Evolutionary conservation across 2,888 invertebrate species (phyloP).

Genomic region (Leptopilina drosophilae): DNA sequence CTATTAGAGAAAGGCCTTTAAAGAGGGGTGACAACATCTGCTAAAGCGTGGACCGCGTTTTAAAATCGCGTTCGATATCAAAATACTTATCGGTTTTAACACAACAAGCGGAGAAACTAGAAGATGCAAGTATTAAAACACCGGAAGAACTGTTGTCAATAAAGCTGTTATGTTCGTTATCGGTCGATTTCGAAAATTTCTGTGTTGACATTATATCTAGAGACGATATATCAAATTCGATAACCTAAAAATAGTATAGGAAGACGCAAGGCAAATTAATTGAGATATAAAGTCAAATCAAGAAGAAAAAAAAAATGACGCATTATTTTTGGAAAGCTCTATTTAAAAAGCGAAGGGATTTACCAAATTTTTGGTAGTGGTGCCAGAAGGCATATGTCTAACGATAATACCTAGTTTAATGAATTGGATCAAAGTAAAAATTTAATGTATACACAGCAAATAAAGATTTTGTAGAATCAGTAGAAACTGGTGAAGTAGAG

Average conservation of each 20-base stretch:
- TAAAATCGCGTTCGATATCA: constrained; percentile 48
- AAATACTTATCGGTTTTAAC: constrained; percentile 50
- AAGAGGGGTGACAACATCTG: background rate
- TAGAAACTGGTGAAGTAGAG: constrained; percentile 21
- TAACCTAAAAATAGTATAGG: constrained; percentile 45
- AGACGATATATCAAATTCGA: constrained; percentile 44
- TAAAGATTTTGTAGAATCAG: constrained; percentile 15
- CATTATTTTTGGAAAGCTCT: background rate
- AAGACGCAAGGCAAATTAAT: constrained; percentile 39
- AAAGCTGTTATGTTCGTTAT: constrained; percentile 56
- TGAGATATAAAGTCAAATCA: background rate
- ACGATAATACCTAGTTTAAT: background rate
- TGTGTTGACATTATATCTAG: background rate
- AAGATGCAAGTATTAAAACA: constrained; percentile 54
- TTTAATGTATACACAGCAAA: constrained; percentile 24
- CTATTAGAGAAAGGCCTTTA: too few species aligned
- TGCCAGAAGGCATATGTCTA: constrained; percentile 29
- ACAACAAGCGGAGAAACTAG: constrained; percentile 52
- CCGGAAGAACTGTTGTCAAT: constrained; percentile 56
- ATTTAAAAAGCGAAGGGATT: background rate
- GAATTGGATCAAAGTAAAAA: background rate
- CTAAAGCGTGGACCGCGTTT: constrained; percentile 28
- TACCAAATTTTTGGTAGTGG: constrained; percentile 13
- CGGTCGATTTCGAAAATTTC: constrained; percentile 47
- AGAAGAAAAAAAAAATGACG: constrained; percentile 11